A percentile compares a stretch with the other conserved stretches of the same genome.
Evolutionary conservation across 2,797 vertebrate genomes (phyloP).

Genomic region (Sebastes hubbsi): DNA sequence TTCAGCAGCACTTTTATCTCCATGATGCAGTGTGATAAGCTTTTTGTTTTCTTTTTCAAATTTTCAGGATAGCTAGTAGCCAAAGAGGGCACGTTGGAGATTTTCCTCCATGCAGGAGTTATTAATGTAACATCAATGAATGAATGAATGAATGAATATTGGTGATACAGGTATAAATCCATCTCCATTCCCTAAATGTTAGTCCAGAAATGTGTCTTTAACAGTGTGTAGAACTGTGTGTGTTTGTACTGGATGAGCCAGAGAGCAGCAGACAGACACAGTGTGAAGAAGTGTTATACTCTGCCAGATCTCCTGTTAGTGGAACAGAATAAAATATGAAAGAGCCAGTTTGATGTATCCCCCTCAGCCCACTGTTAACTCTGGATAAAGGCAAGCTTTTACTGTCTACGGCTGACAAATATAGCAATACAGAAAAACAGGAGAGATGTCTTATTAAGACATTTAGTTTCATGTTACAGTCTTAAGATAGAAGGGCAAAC

Average conservation of each 20-base stretch:
- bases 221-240: not conserved
- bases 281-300: not conserved
- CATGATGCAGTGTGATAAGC: not conserved
- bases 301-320: slow-evolving; percentile 26
- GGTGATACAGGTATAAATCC: not conserved
- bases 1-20: not conserved
- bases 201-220: not conserved
- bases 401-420: slow-evolving; percentile 5
- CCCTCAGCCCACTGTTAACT: not conserved
- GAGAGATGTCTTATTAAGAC: not conserved
- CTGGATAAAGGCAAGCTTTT: slow-evolving; percentile 26
- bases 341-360: slow-evolving; percentile 15
- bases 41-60: not conserved
- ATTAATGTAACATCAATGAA: not conserved
- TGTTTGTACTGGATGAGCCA: not conserved
- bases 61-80: not conserved
- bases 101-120: not conserved
- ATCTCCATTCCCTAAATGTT: not conserved
- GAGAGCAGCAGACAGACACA: not conserved
- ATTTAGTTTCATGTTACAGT: too few species aligned
- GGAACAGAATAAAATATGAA: slow-evolving; percentile 31
- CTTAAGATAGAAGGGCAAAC: not conserved
- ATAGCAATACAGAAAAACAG: not conserved
- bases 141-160: not conserved
- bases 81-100: not conserved